These are phyloP conservation scores for Antheraea assamensis DNA, from an alignment of 2,888 invertebrate genomes.

Conservation along the genomic window DNA sequence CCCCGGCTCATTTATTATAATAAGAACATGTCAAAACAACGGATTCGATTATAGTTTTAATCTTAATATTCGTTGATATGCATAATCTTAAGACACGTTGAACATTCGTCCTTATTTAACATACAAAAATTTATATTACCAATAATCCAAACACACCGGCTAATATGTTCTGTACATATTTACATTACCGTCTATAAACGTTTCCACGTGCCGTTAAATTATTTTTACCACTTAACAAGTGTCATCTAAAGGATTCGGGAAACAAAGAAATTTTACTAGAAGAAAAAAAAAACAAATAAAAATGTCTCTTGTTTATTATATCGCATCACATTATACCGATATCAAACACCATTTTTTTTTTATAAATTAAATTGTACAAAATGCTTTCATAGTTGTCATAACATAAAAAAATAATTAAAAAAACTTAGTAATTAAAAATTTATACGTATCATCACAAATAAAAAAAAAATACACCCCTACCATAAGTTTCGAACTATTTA, in stretches of 20 bases:
- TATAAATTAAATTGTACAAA: conserved; percentile 8
- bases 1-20: neutral
- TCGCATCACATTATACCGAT: neutral
- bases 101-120: conserved; percentile 68
- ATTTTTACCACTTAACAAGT: neutral
- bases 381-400: conserved; percentile 4
- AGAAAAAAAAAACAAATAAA: conserved; percentile 1
- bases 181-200: conserved; percentile 47
- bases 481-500: neutral
- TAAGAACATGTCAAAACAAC: conserved; percentile 34
- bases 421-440: neutral
- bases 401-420: conserved; percentile 6
- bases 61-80: conserved; percentile 80
- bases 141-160: conserved; percentile 37
- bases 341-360: neutral
- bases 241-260: neutral
- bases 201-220: conserved; percentile 22
- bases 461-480: conserved; percentile 10
- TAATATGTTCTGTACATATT: conserved; percentile 64
- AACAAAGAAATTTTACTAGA: neutral
- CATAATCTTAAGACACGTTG: conserved; percentile 82
- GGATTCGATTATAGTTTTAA: conserved; percentile 40
- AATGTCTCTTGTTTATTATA: conserved; percentile 3
- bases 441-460: conserved; percentile 12
- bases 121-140: conserved; percentile 64